These are phyloP conservation scores for Umimayanthus chanpuru DNA, from an alignment of 92 coral and sea anemone species.

Conservation along the genomic window DNA sequence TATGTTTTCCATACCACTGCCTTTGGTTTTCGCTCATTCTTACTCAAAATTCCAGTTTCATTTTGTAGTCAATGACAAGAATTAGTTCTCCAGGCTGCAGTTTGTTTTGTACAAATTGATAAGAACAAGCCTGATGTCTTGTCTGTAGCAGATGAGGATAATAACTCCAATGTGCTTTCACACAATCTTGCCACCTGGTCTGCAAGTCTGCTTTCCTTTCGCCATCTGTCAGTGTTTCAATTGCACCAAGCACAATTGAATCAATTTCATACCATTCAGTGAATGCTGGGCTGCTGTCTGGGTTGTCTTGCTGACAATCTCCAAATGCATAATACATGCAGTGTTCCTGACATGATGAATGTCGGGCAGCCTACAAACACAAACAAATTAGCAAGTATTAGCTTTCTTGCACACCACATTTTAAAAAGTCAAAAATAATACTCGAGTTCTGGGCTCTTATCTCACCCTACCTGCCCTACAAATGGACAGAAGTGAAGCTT, in stretches of 20 bases:
- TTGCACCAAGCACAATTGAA: not conserved
- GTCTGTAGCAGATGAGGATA: not conserved
- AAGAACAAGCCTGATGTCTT: not conserved
- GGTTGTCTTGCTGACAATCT: not conserved
- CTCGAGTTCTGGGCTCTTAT: too few species aligned
- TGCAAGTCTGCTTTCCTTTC: not conserved
- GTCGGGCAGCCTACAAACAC: not conserved
- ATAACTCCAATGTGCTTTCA: not conserved
- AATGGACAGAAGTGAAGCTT: too few species aligned
- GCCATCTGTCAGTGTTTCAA: not conserved
- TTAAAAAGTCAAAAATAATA: too few species aligned
- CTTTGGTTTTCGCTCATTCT: constrained; percentile 4
- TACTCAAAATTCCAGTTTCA: constrained; percentile 26
- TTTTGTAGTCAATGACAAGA: constrained; percentile 11
- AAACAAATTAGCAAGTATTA: not conserved
- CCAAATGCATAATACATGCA: constrained; percentile 50
- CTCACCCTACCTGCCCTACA: not conserved
- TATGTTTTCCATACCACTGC: constrained; percentile 22
- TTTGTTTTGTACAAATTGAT: not conserved
- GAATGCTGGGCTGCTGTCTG: constrained; percentile 1
- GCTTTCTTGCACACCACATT: not conserved
- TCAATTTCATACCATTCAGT: not conserved
- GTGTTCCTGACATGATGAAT: constrained; percentile 43
- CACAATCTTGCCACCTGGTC: not conserved
- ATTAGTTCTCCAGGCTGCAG: not conserved